Base-by-base conservation (phyloP, 2,113 vertebrate species). In the Eolophus roseicapilla region DNA sequence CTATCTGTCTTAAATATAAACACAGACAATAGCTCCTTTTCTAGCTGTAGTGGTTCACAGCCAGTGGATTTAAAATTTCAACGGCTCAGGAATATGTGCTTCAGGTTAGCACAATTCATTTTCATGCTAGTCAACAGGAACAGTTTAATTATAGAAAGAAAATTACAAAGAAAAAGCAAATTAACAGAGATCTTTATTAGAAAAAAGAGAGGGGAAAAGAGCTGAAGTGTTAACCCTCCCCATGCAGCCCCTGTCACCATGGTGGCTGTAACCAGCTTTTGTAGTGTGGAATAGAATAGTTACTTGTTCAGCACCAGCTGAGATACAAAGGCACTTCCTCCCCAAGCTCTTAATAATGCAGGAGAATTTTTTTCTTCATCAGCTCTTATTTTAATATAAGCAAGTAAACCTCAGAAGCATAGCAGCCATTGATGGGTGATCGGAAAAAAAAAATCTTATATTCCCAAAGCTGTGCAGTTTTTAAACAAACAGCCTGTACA, bases 401-500 rank as follows among this genome's bases (percentile, higher is more conserved):
- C 1, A 2, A 83, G 29, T 4, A 60, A 78, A 63, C 24, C 35
- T 44, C 65, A 43, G 33, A 28, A 70, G 44, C 0, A 24, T 1
- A 50, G 65, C 39, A 27, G 67, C 6, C 63, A 33, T 6, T 4
- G 27, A 39, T 0, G 11, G 63, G 33, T 0, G 1, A 37, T 0
- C 5, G 49, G 57, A 28, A 59, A 59, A 23, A 60, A 37, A 64
- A 28, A 29, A 12, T 6, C 81, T 27, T 9, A 41, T 12, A 0
- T 14, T 41, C 29, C 37, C 60, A 18, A 1, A 0, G 7, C 59
- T 11, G 47, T 4, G 33, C 5, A 3, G 21, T 7, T 76, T 53
- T 35, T 50, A 57, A 69, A n/a, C 46, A n/a, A 19, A 16, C 1
- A 9, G 17, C 2, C 31, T 3, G 17, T 1, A 3, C 19, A 12